phyloP scores from a whole-genome alignment of 2,888 invertebrate genomes.

The Pristionchus fissidentatus region DNA sequence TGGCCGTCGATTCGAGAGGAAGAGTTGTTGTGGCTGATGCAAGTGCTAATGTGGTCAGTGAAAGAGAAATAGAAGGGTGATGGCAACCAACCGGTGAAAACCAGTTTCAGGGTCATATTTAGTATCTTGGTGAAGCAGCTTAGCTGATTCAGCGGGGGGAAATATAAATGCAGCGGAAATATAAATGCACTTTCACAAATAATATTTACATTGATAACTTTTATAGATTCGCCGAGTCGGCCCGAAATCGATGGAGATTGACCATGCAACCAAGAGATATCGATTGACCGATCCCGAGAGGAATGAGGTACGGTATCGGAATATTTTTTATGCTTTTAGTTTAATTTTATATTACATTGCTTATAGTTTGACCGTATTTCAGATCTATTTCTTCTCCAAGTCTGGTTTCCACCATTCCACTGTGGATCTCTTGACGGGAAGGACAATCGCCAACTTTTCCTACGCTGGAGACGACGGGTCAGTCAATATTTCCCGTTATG shows the following conservation, averaged over 20 bases:
- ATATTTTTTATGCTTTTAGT: neutral
- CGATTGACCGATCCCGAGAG: slow-evolving; percentile 93
- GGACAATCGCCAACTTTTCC: slow-evolving; percentile 91
- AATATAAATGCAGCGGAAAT: too few species aligned
- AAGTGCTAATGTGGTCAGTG: slow-evolving; percentile 56
- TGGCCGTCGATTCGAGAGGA: slow-evolving; percentile 95
- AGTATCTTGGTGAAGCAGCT: too few species aligned
- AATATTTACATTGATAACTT: neutral
- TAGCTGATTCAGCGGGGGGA: too few species aligned
- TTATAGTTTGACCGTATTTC: neutral
- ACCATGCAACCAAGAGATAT: slow-evolving; percentile 82
- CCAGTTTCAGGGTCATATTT: neutral
- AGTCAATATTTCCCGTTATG: slow-evolving; percentile 75
- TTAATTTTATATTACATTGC: too few species aligned
- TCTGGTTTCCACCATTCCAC: slow-evolving; percentile 92
- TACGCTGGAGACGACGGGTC: slow-evolving; percentile 95
- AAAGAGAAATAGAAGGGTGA: neutral
- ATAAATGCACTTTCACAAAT: neutral
- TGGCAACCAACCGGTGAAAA: neutral
- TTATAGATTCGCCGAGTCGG: slow-evolving; percentile 57
- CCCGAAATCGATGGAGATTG: slow-evolving; percentile 74
- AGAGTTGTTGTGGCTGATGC: slow-evolving; percentile 93
- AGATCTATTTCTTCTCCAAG: slow-evolving; percentile 77
- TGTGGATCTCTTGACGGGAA: slow-evolving; percentile 87
- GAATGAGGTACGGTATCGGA: slow-evolving; percentile 81